Evolutionary conservation across 2,888 invertebrate species (phyloP), one percentile per base, ranked within the genome.

Genomic region (Acanthosepion pharaonis): DNA sequence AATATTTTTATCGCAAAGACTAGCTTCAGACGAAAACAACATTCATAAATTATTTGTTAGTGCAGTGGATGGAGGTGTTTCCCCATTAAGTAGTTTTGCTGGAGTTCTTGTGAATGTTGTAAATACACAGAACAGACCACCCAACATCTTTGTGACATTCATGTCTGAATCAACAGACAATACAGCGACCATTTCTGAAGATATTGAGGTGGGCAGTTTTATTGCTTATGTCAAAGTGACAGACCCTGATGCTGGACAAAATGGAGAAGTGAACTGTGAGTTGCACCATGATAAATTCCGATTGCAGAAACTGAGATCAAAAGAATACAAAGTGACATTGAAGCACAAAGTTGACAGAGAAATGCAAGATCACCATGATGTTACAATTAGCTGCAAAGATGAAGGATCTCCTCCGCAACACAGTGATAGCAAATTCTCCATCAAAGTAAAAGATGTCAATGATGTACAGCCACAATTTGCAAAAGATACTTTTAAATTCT

Each of bases 201-300:
- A 99, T 97, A 99, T 99, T 0, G 98, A 98, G 94, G 99, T 99
- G 97, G 99, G 99, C 53, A 98, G 99, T 64, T 98, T 99, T 59
- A 99, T 99, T 1, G 99, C 99, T 0, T 99, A 99, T 18, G 98
- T 99, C 15, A 99, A 99, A 0, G 99, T 99, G 0, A 95, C 95
- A 5, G 97, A 97, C 94, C 53, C 93, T 1, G 96, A 96, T 95
- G 95, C 95, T 94, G 97, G 96, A 9, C 94, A 95, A 25, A 97
- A 97, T 95, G 96, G 97, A 4, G 94, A 95, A 53, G 96, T 97
- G 2, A 94, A 95, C 5, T 97, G 97, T 95, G 94, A 95, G 51
- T 91, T 97, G 55, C 92, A 96, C 42, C 96, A 96, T 93, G 95
- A 96, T 33, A 95, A 96, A 78, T 97, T 97, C 94, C 95, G 94